A percentile compares a stretch with the other conserved stretches of the same genome.
Conservation (phyloP, 2,888 invertebrate genomes). For the Tolmerus cingulatus region DNA sequence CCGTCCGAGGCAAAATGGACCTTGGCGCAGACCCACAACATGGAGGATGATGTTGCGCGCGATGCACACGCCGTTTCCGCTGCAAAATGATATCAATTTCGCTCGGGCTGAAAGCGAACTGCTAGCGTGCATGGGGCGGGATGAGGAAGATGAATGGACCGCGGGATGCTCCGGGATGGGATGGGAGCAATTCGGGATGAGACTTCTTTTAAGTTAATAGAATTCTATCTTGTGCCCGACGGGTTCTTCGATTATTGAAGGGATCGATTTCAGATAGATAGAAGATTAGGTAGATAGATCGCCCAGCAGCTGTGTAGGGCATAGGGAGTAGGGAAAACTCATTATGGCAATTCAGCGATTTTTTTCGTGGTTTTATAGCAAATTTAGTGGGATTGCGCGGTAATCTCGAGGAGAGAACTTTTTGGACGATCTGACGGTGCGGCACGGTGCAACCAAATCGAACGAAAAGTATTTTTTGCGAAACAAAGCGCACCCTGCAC, state of each 20-base stretch:
- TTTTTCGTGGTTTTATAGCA: background rate
- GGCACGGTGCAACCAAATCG: background rate
- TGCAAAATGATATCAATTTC: slow-evolving; percentile 34
- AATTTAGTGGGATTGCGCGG: background rate
- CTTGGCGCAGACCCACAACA: background rate
- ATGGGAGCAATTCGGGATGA: background rate
- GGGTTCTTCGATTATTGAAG: background rate
- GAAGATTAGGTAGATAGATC: background rate
- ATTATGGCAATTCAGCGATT: background rate
- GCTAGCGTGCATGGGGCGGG: background rate
- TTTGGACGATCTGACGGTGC: background rate
- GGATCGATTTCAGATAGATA: background rate
- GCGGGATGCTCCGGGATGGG: background rate
- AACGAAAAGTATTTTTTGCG: background rate
- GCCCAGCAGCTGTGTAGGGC: background rate
- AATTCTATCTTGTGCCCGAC: background rate
- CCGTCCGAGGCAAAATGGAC: background rate
- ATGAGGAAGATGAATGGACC: background rate
- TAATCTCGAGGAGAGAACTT: background rate
- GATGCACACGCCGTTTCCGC: slow-evolving; percentile 5
- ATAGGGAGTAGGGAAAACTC: background rate
- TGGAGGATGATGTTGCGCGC: background rate
- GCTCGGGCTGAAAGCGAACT: slow-evolving; percentile 2
- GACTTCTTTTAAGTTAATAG: background rate
- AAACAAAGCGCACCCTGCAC: background rate